Evolutionary conservation across 37 sponge, comb jelly and placozoan species (phyloP), one percentile per base, ranked within the genome.

Genomic region (Aphrocallistes beatrix): DNA sequence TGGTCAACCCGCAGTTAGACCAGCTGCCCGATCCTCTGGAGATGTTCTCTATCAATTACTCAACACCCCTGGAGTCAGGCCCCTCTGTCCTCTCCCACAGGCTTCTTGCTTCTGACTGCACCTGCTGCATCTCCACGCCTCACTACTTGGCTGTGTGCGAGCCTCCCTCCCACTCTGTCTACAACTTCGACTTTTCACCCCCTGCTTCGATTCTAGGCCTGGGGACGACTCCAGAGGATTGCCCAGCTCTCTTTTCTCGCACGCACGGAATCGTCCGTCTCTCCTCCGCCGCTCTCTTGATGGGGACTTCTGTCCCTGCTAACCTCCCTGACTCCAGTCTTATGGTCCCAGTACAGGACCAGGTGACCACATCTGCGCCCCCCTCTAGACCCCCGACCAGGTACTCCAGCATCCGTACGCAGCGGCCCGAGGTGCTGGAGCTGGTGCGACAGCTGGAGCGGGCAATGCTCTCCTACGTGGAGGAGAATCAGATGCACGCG

Each of bases 211-310:
- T 38, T 51, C 1, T 85, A 28, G 51, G 86, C 36, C 21, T 51
- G 23, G 51, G 25, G 36, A 30, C 37, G 51, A 23, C 75, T 37
- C 51, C 37, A 37, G 75, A 51, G 86, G 39, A 37, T 1, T 51
- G 51, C 51, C 23, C 39, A 17, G 39, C 39, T 6, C 1, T 91
- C 60, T 91, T 91, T 69, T 82, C 89, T n/a, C 87, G 84, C 10
- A 39, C 36, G 25, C 89, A 91, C 28, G 91, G 91, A 17, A 87
- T 91, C 23, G 37, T 88, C 10, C n/a, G 82, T 60, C 75, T 60
- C 34, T 60, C 75, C 75, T 37, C 50, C 48, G 51, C 81, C 36
- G 84, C 84, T 50, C 84, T 51, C 9, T n/a, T 0, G 32, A 16
- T 82, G 6, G n/a, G 32, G 28, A 9, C 30, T 10, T 25, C 37